Percentiles rank a stretch among this genome's conserved stretches.
Evolutionary conservation across 2,113 vertebrate species (phyloP).

Genomic region (Sinosuthora webbiana): DNA sequence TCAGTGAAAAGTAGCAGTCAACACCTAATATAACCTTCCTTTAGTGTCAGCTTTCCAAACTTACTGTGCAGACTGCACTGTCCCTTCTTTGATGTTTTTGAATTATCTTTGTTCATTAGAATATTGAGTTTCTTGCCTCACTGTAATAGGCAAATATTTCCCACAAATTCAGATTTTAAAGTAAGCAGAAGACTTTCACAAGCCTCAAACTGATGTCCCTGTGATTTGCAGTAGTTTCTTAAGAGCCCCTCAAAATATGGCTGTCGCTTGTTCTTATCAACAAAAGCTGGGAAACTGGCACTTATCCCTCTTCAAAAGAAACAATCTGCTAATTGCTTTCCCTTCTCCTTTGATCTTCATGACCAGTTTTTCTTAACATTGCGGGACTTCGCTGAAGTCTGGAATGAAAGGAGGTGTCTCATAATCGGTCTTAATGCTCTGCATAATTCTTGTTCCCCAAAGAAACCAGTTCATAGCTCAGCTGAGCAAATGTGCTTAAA

Average conservation of each 20-base stretch:
- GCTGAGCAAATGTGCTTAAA: background rate
- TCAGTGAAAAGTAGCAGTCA: background rate
- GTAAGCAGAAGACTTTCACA: background rate
- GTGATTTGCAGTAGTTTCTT: background rate
- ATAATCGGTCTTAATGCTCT: background rate
- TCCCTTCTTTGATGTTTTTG: background rate
- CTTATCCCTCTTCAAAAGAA: background rate
- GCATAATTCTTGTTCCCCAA: background rate
- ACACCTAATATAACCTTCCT: background rate
- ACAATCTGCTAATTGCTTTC: constrained; percentile 37
- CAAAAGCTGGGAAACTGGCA: background rate
- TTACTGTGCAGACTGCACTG: background rate
- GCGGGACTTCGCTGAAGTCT: background rate
- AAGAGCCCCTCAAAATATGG: background rate
- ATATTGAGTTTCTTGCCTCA: background rate
- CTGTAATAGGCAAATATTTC: background rate
- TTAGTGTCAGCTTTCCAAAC: background rate
- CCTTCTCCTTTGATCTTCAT: constrained; percentile 20
- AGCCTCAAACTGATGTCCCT: background rate
- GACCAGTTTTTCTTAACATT: background rate
- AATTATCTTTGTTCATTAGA: background rate
- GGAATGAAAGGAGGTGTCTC: background rate
- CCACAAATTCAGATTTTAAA: background rate
- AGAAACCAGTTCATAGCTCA: background rate
- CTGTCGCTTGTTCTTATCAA: background rate